phyloP scores from a whole-genome alignment of 1,140 invertebrate genomes.

The Drosophila repletoides region DNA sequence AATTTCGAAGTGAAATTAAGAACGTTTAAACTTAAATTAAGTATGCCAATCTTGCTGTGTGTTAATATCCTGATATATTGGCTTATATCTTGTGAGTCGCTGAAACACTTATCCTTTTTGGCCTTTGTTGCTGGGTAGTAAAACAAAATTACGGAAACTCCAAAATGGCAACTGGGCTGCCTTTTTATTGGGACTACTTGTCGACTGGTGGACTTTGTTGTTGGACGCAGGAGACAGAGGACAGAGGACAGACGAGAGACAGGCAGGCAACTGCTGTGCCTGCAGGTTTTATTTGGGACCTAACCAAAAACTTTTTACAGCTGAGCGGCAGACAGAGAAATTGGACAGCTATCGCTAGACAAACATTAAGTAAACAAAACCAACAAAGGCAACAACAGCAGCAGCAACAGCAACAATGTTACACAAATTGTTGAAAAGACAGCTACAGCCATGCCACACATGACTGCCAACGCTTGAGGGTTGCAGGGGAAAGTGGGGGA shows the following conservation, averaged over 20 bases:
- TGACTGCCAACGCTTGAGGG: neutral
- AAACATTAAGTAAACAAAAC: constrained; percentile 61
- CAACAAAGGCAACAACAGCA: constrained; percentile 24
- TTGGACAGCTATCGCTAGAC: constrained; percentile 59
- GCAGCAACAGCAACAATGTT: constrained; percentile 39
- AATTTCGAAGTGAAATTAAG: too few relatives aligned
- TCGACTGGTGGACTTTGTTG: constrained; percentile 4
- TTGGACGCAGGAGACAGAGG: constrained; percentile 27
- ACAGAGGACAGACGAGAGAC: neutral
- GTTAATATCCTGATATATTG: too few relatives aligned
- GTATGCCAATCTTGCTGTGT: too few relatives aligned
- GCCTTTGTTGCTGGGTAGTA: neutral
- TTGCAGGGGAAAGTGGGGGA: neutral
- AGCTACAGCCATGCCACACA: constrained; percentile 56
- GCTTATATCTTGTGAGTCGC: too few relatives aligned
- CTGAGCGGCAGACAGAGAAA: constrained; percentile 45
- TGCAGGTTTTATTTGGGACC: constrained; percentile 65
- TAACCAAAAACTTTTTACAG: constrained; percentile 61
- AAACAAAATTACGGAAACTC: constrained; percentile 45
- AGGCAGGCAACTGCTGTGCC: constrained; percentile 54
- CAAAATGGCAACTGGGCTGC: constrained; percentile 54
- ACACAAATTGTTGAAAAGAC: constrained; percentile 76
- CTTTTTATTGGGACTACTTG: constrained; percentile 45
- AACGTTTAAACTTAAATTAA: too few relatives aligned
- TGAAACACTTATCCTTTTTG: neutral